Evolutionary conservation across 1,140 invertebrate species (phyloP), one percentile per base, ranked within the genome.

Genomic region (Pantala flavescens): DNA sequence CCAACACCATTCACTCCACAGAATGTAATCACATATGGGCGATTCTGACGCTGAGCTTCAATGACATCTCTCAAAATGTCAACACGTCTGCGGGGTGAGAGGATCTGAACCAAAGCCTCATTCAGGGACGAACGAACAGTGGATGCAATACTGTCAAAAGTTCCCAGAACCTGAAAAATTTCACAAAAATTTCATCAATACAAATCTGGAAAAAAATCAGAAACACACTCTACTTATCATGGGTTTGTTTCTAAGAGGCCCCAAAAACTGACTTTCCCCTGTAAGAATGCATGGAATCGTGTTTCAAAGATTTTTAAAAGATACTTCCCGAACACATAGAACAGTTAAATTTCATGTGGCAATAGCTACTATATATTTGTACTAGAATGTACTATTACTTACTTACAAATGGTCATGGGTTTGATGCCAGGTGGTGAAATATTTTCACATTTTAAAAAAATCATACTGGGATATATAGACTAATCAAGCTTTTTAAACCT

Each of bases 1-100:
- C 98, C 98, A 2, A 99, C 98, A 70, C 98, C 98, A 83, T 99
- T 99, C 0, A 99, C 98, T 71, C 98, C 98, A 85, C 98, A 99
- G 82, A 99, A 99, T 0, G 94, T 89, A 85, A 99, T 95, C 0
- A 96, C 91, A 83, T 97, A 99, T 0, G 98, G 97, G n/a, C 90
- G 85, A 0, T 86, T 84, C 77, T 90, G 85, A 73, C 90, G 87
- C 78, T 93, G 91, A 2, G 95, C 92, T 79, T 98, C 95, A 76
- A 97, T 84, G 23, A 97, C 96, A 82, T 99, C 98, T 75, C 98
- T 87, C 14, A 99, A 85, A 80, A 99, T 98, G 84, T 99, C 97
- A 49, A 99, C 91, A 72, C 97, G 90, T 0, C 96, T 88, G 79
- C 94, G 94, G 0, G 98, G 98, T 1, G 95, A 96, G 74, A 99